Evolutionary conservation across 2,113 vertebrate genomes (phyloP).

Genomic region (Nibea coibor): DNA sequence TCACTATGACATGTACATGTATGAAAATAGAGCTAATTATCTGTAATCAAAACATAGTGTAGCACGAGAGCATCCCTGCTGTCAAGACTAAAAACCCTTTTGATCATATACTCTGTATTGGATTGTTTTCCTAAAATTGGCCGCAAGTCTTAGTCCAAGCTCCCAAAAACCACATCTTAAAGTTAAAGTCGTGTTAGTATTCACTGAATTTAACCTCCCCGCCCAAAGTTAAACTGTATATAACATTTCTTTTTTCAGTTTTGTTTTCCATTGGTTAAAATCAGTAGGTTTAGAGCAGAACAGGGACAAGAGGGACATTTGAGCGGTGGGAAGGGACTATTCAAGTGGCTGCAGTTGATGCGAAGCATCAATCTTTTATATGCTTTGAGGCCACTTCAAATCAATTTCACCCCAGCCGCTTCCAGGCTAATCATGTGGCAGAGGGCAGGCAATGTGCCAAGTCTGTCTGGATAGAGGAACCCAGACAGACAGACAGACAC

Average conservation of each 20-base stretch:
- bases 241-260: conserved; percentile 33
- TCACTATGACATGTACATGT: neutral
- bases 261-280: conserved; percentile 56
- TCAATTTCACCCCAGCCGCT: conserved; percentile 81
- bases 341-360: conserved; percentile 75
- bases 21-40: neutral
- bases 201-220: neutral
- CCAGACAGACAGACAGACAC: conserved; percentile 63
- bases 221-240: neutral
- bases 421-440: conserved; percentile 83
- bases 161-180: neutral
- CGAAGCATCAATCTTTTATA: conserved; percentile 83
- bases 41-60: neutral
- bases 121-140: too few species aligned
- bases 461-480: conserved; percentile 65
- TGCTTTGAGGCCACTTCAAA: conserved; percentile 84
- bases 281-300: conserved; percentile 50
- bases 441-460: conserved; percentile 75
- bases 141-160: neutral
- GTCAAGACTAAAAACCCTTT: neutral
- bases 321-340: conserved; percentile 64
- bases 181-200: neutral
- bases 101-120: too few species aligned
- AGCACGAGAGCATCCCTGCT: neutral
- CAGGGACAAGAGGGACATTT: conserved; percentile 62